phyloP scores from a whole-genome alignment of 2,797 vertebrate genomes.

The Microctenopoma steveboyesi region DNA sequence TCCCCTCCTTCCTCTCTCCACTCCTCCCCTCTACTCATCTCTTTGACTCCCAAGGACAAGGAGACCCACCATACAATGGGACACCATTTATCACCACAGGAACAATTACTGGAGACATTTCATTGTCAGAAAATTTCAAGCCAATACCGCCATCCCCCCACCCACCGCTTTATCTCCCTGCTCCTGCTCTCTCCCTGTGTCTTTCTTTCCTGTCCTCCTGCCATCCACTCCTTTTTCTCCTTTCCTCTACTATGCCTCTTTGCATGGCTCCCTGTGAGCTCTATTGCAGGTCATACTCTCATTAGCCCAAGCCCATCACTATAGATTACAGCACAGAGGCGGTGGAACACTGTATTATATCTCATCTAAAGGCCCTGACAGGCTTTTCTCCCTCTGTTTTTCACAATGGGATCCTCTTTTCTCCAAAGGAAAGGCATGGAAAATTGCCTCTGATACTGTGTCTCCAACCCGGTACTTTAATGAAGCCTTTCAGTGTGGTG shows the following conservation, averaged over 20 bases:
- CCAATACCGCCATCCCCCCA: slow-evolving; percentile 67
- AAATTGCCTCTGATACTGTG: slow-evolving; percentile 79
- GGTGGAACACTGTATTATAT: slow-evolving; percentile 68
- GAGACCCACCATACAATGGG: slow-evolving; percentile 75
- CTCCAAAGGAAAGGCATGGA: slow-evolving; percentile 63
- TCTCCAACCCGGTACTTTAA: slow-evolving; percentile 74
- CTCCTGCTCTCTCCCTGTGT: slow-evolving; percentile 33
- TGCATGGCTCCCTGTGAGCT: slow-evolving; percentile 71
- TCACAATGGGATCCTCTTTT: slow-evolving; percentile 74
- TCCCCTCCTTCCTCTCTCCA: slow-evolving; percentile 31
- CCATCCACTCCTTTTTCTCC: slow-evolving; percentile 29
- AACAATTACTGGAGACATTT: slow-evolving; percentile 83
- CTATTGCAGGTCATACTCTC: slow-evolving; percentile 77
- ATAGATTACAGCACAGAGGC: slow-evolving; percentile 72
- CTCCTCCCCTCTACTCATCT: slow-evolving; percentile 62
- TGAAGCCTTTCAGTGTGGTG: slow-evolving; percentile 74
- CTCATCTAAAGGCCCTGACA: slow-evolving; percentile 72
- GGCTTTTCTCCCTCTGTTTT: slow-evolving; percentile 64
- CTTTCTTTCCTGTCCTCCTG: slow-evolving; percentile 42
- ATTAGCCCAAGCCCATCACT: slow-evolving; percentile 75
- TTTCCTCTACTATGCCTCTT: slow-evolving; percentile 41
- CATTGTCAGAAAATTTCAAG: slow-evolving; percentile 81
- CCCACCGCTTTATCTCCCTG: slow-evolving; percentile 61
- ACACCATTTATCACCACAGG: slow-evolving; percentile 81
- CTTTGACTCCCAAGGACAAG: slow-evolving; percentile 81